Evolutionary conservation across 2,888 invertebrate species (phyloP).

Genomic region (Brachypalpus laphriformis): DNA sequence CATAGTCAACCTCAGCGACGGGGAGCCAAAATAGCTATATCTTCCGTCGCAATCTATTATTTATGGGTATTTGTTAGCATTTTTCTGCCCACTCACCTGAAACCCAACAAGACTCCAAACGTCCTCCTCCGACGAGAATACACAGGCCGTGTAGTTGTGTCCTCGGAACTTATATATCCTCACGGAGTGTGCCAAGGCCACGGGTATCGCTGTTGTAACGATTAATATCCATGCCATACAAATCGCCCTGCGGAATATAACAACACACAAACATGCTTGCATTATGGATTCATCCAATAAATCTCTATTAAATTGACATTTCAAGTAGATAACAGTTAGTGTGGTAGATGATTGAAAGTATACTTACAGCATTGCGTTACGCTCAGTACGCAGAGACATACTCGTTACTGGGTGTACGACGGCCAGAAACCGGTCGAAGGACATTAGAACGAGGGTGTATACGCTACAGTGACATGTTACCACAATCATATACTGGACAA

Average conservation of each 20-base stretch:
- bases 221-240: conserved; percentile 92
- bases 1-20: conserved; percentile 5
- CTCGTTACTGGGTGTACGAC: conserved; percentile 96
- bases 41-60: conserved; percentile 64
- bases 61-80: conserved; percentile 48
- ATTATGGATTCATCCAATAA: conserved; percentile 45
- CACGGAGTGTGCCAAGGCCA: conserved; percentile 90
- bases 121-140: conserved; percentile 86
- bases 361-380: conserved; percentile 87
- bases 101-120: conserved; percentile 83
- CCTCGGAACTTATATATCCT: conserved; percentile 87
- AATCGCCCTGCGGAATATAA: conserved; percentile 85
- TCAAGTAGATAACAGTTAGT: conserved; percentile 48
- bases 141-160: conserved; percentile 87
- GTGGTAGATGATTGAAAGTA: conserved; percentile 11
- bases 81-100: conserved; percentile 79
- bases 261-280: not conserved
- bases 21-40: conserved; percentile 36
- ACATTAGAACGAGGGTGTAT: conserved; percentile 97
- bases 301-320: conserved; percentile 61
- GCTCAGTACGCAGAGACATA: conserved; percentile 92
- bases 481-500: conserved; percentile 93
- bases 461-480: conserved; percentile 97
- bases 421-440: conserved; percentile 94
- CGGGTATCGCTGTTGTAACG: conserved; percentile 90